phyloP scores from a whole-genome alignment of 2,797 vertebrate genomes.

The Leuciscus waleckii region DNA sequence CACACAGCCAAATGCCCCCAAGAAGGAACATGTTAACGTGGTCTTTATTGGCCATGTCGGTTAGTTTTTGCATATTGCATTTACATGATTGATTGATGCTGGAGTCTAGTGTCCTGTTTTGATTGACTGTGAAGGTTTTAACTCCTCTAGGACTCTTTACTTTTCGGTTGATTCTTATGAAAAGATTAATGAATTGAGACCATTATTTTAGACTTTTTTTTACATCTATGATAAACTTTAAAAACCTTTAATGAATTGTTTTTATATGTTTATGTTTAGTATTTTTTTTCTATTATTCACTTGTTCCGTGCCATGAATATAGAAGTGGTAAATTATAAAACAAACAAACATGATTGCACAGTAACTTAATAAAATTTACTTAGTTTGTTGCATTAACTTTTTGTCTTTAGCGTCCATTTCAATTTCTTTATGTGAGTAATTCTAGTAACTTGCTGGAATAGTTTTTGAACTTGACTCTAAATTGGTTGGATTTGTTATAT shows the following conservation, averaged over 20 bases:
- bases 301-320: background rate
- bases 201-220: background rate
- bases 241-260: background rate
- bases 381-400: background rate
- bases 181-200: background rate
- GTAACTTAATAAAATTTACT: background rate
- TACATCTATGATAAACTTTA: background rate
- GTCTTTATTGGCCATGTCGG: constrained; percentile 99
- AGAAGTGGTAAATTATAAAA: background rate
- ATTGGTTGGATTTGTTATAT: constrained; percentile 6
- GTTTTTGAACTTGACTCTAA: background rate
- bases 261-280: background rate
- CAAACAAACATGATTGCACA: background rate
- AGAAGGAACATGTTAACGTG: constrained; percentile 97
- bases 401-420: background rate
- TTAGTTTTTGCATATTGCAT: constrained; percentile 74
- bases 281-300: background rate
- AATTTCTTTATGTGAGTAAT: background rate
- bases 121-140: background rate
- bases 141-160: background rate
- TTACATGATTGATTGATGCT: background rate
- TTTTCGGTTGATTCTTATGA: no score
- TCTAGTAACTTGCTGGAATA: background rate
- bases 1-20: constrained; percentile 89
- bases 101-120: background rate